Conservation (phyloP, 2,113 vertebrate genomes). For the Callocephalon fimbriatum region DNA sequence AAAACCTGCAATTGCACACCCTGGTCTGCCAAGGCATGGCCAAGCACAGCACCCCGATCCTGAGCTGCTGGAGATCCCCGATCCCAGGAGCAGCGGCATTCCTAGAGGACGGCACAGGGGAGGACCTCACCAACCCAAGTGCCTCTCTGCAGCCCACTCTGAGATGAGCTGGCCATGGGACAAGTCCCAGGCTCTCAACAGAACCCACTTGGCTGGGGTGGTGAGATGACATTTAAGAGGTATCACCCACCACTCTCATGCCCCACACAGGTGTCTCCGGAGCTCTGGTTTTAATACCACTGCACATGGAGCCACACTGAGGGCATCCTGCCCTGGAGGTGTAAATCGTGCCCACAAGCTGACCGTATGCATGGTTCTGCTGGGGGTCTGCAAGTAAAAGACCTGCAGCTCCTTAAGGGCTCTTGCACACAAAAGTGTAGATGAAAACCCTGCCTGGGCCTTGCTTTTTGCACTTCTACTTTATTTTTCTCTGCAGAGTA, state of each 20-base stretch:
- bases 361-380: neutral
- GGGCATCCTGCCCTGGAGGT: neutral
- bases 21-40: neutral
- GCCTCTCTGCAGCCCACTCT: neutral
- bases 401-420: neutral
- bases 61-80: neutral
- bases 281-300: neutral
- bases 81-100: neutral
- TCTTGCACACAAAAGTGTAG: too few relatives aligned
- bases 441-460: neutral
- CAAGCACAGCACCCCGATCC: neutral
- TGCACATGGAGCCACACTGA: neutral
- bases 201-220: rapidly evolving
- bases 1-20: neutral
- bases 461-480: neutral
- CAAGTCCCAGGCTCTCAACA: neutral
- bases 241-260: rapidly evolving
- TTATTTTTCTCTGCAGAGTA: neutral
- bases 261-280: neutral
- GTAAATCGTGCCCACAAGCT: neutral
- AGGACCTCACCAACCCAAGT: neutral
- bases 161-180: neutral
- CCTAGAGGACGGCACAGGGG: neutral
- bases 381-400: neutral
- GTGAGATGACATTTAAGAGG: rapidly evolving